Conservation (phyloP, 2,888 invertebrate genomes). For the Stenichneumon culpator region DNA sequence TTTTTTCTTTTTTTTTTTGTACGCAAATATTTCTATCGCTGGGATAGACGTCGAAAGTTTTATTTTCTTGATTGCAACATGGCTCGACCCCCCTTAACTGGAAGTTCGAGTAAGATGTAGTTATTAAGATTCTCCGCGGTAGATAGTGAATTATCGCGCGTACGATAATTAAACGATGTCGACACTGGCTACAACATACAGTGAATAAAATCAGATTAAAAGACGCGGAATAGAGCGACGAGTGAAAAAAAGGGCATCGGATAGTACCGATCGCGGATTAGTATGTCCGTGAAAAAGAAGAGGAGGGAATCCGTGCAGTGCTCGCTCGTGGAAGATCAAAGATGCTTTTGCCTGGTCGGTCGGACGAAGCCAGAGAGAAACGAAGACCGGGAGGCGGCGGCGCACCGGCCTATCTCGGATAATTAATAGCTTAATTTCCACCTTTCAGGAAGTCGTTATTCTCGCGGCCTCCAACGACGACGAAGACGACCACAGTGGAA, state of each 20-base stretch:
- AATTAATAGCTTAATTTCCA: constrained; percentile 84
- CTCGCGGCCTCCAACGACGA: constrained; percentile 75
- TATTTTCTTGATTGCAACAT: constrained; percentile 3
- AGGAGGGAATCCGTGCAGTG: neutral
- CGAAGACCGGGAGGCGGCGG: constrained; percentile 60
- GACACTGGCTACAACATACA: constrained; percentile 30
- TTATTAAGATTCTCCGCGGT: constrained; percentile 51
- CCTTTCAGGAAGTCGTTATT: constrained; percentile 81
- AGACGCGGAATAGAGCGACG: neutral
- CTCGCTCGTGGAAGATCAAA: constrained; percentile 35
- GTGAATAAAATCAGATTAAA: constrained; percentile 33
- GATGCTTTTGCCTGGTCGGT: constrained; percentile 34
- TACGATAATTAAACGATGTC: constrained; percentile 57
- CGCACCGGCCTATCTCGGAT: constrained; percentile 70
- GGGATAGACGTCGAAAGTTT: neutral
- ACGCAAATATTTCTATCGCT: neutral
- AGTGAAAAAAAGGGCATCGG: constrained; percentile 10
- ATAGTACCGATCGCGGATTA: constrained; percentile 51
- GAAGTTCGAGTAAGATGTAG: constrained; percentile 28
- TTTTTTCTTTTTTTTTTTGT: neutral
- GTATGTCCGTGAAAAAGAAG: constrained; percentile 18
- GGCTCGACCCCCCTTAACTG: neutral
- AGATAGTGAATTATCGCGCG: constrained; percentile 56
- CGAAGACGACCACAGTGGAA: constrained; percentile 50
- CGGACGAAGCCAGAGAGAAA: constrained; percentile 9